Conservation (phyloP, 1,140 invertebrate species). For the Pygmarrhopalites habei region DNA sequence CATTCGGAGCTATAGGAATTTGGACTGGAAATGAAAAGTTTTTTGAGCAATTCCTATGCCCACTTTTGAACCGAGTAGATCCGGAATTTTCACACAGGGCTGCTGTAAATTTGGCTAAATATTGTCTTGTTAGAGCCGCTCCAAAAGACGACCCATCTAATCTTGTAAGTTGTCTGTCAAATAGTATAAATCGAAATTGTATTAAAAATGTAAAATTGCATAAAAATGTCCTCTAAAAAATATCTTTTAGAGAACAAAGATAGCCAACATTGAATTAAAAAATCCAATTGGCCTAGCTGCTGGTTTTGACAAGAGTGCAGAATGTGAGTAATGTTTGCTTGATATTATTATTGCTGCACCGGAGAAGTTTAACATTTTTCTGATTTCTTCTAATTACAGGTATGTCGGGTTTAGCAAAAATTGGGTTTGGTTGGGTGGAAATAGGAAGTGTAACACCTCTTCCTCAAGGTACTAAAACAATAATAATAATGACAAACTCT, state of each 20-base stretch:
- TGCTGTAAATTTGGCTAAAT: conserved; percentile 65
- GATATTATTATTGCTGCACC: no score
- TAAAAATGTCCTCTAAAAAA: no score
- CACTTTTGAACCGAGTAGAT: conserved; percentile 57
- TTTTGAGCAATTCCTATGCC: conserved; percentile 63
- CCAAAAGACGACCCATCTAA: conserved; percentile 49
- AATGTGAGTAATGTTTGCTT: no score
- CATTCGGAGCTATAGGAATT: conserved; percentile 57
- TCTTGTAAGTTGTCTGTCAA: no score
- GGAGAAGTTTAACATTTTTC: no score
- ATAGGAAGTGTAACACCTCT: conserved; percentile 91
- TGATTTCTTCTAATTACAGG: no score
- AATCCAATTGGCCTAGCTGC: conserved; percentile 95
- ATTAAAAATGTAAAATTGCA: no score
- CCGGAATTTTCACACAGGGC: conserved; percentile 73
- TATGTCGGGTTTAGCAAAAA: conserved; percentile 65
- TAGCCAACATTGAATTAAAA: conserved; percentile 64
- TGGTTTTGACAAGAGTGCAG: conserved; percentile 95
- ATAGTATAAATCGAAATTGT: no score
- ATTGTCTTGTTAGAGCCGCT: conserved; percentile 56
- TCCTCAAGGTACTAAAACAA: no score
- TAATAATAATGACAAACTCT: no score
- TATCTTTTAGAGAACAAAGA: no score
- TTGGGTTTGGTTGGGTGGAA: conserved; percentile 95
- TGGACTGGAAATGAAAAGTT: conserved; percentile 68